A percentile compares a stretch with the other conserved stretches of the same genome.
These are phyloP conservation scores for Cabera pusaria DNA, from an alignment of 2,888 invertebrate species.

Conservation along the genomic window DNA sequence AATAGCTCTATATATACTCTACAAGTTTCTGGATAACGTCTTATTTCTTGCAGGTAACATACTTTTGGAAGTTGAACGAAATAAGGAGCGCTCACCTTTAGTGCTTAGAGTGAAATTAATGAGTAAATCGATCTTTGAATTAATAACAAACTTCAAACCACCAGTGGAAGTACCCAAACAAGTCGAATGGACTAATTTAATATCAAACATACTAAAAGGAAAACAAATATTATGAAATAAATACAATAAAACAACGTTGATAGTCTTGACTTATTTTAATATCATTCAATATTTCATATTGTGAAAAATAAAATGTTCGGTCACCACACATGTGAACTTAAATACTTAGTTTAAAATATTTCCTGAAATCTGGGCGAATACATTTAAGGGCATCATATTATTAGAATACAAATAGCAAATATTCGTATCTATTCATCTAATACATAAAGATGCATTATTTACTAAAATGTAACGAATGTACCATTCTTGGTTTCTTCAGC, in stretches of 20 bases:
- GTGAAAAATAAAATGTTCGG: constrained; percentile 67
- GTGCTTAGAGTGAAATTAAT: constrained; percentile 60
- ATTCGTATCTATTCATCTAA: too few species aligned
- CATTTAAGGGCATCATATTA: constrained; percentile 19
- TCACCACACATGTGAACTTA: constrained; percentile 68
- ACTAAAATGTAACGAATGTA: too few species aligned
- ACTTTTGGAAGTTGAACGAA: constrained; percentile 53
- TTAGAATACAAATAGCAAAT: too few species aligned
- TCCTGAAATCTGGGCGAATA: constrained; percentile 52
- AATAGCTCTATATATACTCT: too few species aligned
- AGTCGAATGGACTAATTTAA: constrained; percentile 63
- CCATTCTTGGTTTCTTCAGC: too few species aligned
- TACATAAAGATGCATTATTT: too few species aligned
- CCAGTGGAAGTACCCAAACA: constrained; percentile 61
- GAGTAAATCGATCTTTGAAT: constrained; percentile 59
- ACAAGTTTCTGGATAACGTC: too few species aligned
- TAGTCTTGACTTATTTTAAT: constrained; percentile 65
- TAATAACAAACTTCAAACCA: constrained; percentile 61
- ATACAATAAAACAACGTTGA: constrained; percentile 39
- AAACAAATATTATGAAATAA: constrained; percentile 61
- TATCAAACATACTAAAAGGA: constrained; percentile 69
- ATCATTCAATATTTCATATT: constrained; percentile 63
- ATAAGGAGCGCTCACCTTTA: constrained; percentile 44
- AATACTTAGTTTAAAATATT: constrained; percentile 58
- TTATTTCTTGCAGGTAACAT: constrained; percentile 64